Percentiles rank a stretch among this genome's conserved stretches.
Conservation (phyloP, 2,888 invertebrate genomes). For the Trichopria drosophilae region DNA sequence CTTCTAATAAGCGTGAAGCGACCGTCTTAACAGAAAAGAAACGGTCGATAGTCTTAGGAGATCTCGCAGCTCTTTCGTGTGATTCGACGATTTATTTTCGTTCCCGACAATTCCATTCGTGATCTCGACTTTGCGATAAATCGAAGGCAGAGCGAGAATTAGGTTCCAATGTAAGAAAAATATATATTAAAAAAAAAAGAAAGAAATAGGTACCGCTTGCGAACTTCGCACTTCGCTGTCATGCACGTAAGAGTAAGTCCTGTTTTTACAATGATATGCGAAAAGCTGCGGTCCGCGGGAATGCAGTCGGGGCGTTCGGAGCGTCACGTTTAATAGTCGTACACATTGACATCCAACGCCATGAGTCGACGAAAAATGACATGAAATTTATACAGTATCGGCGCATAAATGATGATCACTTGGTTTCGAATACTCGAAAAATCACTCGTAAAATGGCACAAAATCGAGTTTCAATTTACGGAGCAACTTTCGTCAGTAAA, state of each 20-base stretch:
- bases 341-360: constrained; percentile 6
- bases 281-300: constrained; percentile 19
- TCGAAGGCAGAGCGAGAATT: background rate
- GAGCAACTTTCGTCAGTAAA: too few relatives aligned
- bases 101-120: too few relatives aligned
- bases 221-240: background rate
- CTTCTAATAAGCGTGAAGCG: constrained; percentile 57
- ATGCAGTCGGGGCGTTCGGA: constrained; percentile 21
- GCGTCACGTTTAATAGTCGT: constrained; percentile 21
- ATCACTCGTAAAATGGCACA: too few relatives aligned
- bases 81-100: too few relatives aligned
- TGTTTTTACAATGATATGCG: constrained; percentile 34
- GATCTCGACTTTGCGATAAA: too few relatives aligned
- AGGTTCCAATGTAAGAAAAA: background rate
- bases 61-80: too few relatives aligned
- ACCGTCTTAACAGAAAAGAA: constrained; percentile 42
- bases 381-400: too few relatives aligned
- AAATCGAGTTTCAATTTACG: too few relatives aligned
- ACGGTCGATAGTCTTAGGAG: constrained; percentile 51
- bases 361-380: constrained; percentile 22
- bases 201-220: background rate
- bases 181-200: background rate
- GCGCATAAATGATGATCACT: too few relatives aligned
- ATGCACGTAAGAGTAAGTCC: constrained; percentile 18
- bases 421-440: too few relatives aligned